Conservation (phyloP, 2,113 vertebrate genomes). For the Heterochromis multidens region DNA sequence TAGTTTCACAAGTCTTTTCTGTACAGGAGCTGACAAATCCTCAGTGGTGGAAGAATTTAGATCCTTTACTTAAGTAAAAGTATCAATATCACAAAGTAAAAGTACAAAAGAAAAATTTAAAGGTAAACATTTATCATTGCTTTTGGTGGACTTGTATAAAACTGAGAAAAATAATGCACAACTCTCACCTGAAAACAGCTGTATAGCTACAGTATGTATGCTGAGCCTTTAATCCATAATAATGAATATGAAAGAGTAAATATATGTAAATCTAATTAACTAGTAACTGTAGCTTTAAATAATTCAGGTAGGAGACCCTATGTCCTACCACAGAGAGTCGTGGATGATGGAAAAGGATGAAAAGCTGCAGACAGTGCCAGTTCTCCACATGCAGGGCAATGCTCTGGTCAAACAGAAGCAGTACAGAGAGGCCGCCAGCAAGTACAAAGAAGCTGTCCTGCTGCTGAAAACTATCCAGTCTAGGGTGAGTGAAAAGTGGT, state of each 20-base stretch:
- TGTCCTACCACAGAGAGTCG: slow-evolving; percentile 83
- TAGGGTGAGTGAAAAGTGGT: slow-evolving; percentile 70
- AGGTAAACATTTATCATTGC: not conserved
- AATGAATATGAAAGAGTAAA: too few relatives aligned
- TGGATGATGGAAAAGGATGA: slow-evolving; percentile 91
- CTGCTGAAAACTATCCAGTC: slow-evolving; percentile 85
- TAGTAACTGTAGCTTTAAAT: not conserved
- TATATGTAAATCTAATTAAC: not conserved
- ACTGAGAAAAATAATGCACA: too few relatives aligned
- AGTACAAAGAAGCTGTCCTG: slow-evolving; percentile 87
- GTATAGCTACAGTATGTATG: too few relatives aligned
- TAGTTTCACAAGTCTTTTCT: not conserved
- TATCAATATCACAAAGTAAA: not conserved
- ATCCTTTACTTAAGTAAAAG: not conserved
- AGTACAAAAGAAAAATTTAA: not conserved
- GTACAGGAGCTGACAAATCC: not conserved
- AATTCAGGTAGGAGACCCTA: slow-evolving; percentile 81
- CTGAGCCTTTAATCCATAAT: too few relatives aligned
- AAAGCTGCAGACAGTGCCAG: slow-evolving; percentile 79
- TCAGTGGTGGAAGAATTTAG: not conserved
- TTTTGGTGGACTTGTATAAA: not conserved
- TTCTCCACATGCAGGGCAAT: slow-evolving; percentile 83
- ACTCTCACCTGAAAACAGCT: too few relatives aligned
- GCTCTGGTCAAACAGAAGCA: slow-evolving; percentile 75
- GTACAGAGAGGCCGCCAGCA: slow-evolving; percentile 76